Evolutionary conservation across 2,797 vertebrate genomes (phyloP).

Genomic region (Clarias fuscus): DNA sequence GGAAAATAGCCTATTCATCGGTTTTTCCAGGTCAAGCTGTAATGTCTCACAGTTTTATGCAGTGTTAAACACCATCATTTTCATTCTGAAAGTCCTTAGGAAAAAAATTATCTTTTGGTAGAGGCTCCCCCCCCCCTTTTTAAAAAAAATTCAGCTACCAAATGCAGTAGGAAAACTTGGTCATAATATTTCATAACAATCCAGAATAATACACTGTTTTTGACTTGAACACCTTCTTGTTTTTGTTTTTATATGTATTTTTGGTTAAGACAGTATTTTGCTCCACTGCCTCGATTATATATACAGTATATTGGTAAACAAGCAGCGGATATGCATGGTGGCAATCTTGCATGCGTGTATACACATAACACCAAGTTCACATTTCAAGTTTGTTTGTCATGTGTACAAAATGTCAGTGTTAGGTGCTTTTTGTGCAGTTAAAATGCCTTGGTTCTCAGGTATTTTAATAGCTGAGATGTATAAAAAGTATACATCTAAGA

Average conservation of each 20-base stretch:
- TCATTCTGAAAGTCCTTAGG: not conserved
- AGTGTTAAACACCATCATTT: not conserved
- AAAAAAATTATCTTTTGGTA: not conserved
- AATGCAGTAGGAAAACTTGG: not conserved
- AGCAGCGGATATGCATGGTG: not conserved
- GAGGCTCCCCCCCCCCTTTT: not conserved
- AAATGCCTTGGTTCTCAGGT: no score
- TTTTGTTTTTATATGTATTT: not conserved
- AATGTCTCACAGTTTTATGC: not conserved
- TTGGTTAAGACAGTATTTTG: not conserved
- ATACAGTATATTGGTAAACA: not conserved
- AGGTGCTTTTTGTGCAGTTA: no score
- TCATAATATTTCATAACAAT: not conserved
- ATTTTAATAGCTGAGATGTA: no score
- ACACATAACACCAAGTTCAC: not conserved
- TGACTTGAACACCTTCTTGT: not conserved
- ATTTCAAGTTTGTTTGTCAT: no score
- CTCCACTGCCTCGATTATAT: not conserved
- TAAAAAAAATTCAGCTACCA: not conserved
- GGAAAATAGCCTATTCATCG: not conserved
- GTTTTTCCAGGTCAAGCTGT: not conserved
- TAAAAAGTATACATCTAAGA: no score
- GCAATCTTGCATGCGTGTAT: not conserved
- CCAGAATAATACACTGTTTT: not conserved
- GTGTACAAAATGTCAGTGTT: no score